Base-by-base conservation (phyloP, 1,140 invertebrate genomes). In the Andrena cerasifolii region DNA sequence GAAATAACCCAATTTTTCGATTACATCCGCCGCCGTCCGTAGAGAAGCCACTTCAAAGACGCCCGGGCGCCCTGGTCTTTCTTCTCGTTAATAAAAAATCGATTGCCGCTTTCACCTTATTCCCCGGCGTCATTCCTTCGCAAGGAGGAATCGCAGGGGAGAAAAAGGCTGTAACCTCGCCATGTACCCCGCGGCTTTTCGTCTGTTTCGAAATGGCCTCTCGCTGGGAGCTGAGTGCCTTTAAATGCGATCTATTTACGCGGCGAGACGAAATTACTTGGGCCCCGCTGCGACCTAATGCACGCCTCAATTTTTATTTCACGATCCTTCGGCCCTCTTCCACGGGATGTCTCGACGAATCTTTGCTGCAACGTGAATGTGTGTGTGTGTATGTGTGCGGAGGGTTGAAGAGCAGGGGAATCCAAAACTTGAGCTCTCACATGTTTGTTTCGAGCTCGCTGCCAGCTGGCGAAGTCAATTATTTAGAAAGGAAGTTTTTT, bases 181-280 rank as follows among this genome's bases (percentile, higher is more conserved):
- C 78, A 81, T 78, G 84, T 86, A 71, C 79, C 81, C 85, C 80
- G 86, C 75, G 71, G 86, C 83, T 89, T 86, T 88, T 84, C 81
- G 51, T 82, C 72, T 76, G 67, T 78, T 78, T 71, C 54, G 67
- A 87, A 83, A 84, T 82, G 82, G 76, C 80, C 82, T 62, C 89
- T 82, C 82, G 80, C 89, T 84, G 88, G 58, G 89, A 77, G 80
- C 62, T 89, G 89, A 90, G 89, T 90, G 89, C 89, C 86, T 82
- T 82, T 88, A 90, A 90, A 90, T 88, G 87, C 87, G 85, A 89
- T 87, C 88, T 90, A 89, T 90, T 90, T 89, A 88, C 87, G 68
- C 77, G 65, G 85, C 86, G 85, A 68, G 66, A 82, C 61, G 65
- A 82, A 82, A 82, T 82, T 75, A 78, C 80, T 77, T 21, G 65